These are phyloP conservation scores for Antrozous pallidus DNA, from an alignment of 2,797 vertebrate genomes.

Conservation along the genomic window DNA sequence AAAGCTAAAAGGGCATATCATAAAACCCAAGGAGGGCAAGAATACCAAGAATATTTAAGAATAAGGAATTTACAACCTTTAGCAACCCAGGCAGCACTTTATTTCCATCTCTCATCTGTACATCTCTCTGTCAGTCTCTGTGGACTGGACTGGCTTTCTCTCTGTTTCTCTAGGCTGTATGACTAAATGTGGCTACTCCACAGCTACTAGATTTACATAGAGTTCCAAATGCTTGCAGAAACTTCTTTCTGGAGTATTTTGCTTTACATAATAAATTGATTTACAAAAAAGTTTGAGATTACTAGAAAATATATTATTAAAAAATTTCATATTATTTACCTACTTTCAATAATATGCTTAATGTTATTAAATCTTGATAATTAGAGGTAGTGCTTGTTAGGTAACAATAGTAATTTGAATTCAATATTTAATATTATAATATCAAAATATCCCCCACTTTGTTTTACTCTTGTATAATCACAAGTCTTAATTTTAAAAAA, in stretches of 20 bases:
- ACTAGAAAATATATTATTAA: not conserved
- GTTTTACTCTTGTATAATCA: slow-evolving; percentile 65
- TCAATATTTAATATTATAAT: slow-evolving; percentile 26
- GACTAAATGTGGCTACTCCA: not conserved
- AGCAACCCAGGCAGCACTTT: not conserved
- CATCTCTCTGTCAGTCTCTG: not conserved
- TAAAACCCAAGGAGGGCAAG: not conserved
- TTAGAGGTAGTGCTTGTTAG: not conserved
- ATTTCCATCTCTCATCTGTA: not conserved
- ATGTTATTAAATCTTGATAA: slow-evolving; percentile 23
- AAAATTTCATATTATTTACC: not conserved
- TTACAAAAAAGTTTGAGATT: not conserved
- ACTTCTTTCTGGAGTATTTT: not conserved
- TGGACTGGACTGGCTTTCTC: not conserved
- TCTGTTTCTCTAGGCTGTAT: not conserved
- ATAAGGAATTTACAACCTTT: not conserved
- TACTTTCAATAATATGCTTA: not conserved
- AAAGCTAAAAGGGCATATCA: not conserved
- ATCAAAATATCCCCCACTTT: slow-evolving; percentile 58
- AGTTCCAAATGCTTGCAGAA: not conserved
- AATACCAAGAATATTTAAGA: not conserved
- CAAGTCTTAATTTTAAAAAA: slow-evolving; percentile 60
- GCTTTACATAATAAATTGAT: not conserved
- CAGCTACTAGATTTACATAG: not conserved
- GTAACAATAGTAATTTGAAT: slow-evolving; percentile 9